Conservation (phyloP, 2,888 invertebrate genomes). For the Alviniconcha strummeri region DNA sequence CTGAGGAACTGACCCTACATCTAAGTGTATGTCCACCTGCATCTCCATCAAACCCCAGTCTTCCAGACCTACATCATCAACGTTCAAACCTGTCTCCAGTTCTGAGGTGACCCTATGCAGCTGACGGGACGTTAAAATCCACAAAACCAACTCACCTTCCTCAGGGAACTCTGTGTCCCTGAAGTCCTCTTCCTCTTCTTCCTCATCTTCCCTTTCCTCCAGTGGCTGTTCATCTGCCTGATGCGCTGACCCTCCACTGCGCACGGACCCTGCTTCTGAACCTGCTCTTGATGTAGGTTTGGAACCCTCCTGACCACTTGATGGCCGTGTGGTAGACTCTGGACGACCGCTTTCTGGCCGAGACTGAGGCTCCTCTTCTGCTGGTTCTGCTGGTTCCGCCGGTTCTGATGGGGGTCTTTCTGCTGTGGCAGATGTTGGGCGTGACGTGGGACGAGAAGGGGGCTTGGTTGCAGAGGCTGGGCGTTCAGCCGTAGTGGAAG, state of each 20-base stretch:
- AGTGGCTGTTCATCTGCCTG: not conserved
- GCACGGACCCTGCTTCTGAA: constrained; percentile 27
- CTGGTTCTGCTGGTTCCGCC: not conserved
- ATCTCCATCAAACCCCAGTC: no score
- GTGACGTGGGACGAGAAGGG: constrained; percentile 10
- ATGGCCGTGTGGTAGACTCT: constrained; percentile 37
- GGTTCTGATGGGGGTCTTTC: not conserved
- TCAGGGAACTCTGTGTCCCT: not conserved
- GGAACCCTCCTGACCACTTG: constrained; percentile 28
- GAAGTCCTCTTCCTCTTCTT: not conserved
- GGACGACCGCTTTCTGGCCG: constrained; percentile 29
- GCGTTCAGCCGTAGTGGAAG: constrained; percentile 28
- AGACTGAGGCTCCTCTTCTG: not conserved
- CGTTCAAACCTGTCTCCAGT: no score
- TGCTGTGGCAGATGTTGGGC: constrained; percentile 36
- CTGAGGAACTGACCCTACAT: no score
- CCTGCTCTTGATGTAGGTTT: constrained; percentile 30
- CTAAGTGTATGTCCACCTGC: no score
- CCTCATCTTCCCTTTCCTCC: constrained; percentile 4
- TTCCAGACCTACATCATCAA: no score
- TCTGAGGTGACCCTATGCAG: no score
- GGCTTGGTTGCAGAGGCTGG: constrained; percentile 20
- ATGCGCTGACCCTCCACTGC: constrained; percentile 6
- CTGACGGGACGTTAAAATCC: no score
- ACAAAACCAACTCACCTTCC: not conserved